phyloP scores from a whole-genome alignment of 2,888 invertebrate genomes.

The Aromia moschata region DNA sequence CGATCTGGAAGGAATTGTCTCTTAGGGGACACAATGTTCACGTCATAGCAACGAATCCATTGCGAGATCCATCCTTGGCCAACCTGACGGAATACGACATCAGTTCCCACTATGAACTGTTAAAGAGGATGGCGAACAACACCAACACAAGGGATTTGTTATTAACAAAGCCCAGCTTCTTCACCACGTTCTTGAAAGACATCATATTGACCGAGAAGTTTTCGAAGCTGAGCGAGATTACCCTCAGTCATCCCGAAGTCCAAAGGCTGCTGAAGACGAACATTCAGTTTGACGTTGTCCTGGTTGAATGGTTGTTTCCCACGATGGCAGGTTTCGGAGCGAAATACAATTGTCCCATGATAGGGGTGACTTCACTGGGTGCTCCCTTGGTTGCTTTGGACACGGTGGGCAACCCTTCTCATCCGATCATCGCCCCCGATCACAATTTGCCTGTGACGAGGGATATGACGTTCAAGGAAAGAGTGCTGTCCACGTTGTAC shows the following conservation, averaged over 20 bases:
- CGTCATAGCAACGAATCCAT: slow-evolving; percentile 38
- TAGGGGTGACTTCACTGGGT: slow-evolving; percentile 50
- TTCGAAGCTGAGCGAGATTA: slow-evolving; percentile 28
- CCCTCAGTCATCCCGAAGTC: slow-evolving; percentile 33
- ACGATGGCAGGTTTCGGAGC: slow-evolving; percentile 48
- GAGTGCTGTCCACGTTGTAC: slow-evolving; percentile 29
- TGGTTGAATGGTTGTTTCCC: slow-evolving; percentile 50
- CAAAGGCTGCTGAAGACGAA: slow-evolving; percentile 38
- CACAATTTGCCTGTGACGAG: slow-evolving; percentile 36
- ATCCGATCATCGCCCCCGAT: slow-evolving; percentile 40
- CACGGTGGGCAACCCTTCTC: slow-evolving; percentile 39
- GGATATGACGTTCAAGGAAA: slow-evolving; percentile 35
- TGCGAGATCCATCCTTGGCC: slow-evolving; percentile 31
- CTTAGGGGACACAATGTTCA: slow-evolving; percentile 41
- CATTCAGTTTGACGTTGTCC: slow-evolving; percentile 51
- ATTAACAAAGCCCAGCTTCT: slow-evolving; percentile 36
- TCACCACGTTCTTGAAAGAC: slow-evolving; percentile 40
- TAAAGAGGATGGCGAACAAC: slow-evolving; percentile 1
- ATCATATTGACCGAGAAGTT: slow-evolving; percentile 28
- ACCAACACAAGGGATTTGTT: slow-evolving; percentile 11
- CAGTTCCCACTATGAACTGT: slow-evolving; percentile 27
- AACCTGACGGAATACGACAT: slow-evolving; percentile 41
- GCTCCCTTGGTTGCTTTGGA: slow-evolving; percentile 35
- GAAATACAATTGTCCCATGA: slow-evolving; percentile 51
- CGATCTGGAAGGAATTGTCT: slow-evolving; percentile 40